These are phyloP conservation scores for Coregonus sp. DNA, from an alignment of 2,797 vertebrate species.

Conservation along the genomic window DNA sequence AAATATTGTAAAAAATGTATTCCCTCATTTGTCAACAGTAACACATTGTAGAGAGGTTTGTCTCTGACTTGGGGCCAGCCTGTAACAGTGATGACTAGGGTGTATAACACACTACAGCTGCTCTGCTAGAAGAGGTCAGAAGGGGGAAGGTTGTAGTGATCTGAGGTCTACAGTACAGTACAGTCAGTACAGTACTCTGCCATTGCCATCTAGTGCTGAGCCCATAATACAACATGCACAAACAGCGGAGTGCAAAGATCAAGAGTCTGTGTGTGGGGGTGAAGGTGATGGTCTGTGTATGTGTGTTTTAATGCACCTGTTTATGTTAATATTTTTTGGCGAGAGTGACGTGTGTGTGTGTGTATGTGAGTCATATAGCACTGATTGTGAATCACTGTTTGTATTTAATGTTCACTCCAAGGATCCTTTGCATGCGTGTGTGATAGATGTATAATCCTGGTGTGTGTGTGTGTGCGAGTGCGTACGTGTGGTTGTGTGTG, in stretches of 20 bases:
- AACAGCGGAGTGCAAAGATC: neutral
- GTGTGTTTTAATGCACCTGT: neutral
- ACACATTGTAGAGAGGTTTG: neutral
- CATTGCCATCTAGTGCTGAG: conserved; percentile 11
- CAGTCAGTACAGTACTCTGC: neutral
- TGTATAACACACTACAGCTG: neutral
- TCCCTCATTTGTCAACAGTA: neutral
- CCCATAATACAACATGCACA: neutral
- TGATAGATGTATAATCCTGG: neutral
- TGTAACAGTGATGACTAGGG: neutral
- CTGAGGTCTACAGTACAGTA: neutral
- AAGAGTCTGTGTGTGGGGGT: neutral
- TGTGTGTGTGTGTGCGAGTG: neutral
- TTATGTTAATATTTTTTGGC: neutral
- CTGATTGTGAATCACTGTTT: neutral
- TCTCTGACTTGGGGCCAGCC: neutral
- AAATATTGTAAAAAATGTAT: too few relatives aligned
- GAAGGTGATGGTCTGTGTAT: neutral
- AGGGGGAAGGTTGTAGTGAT: too few relatives aligned
- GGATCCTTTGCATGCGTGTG: neutral
- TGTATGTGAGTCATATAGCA: neutral
- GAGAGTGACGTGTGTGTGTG: neutral
- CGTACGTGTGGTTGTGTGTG: conserved; percentile 7
- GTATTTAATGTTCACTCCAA: neutral
- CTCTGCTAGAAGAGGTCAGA: too few relatives aligned